Conservation (phyloP, 2,888 invertebrate species). For the Drosophila recens region DNA sequence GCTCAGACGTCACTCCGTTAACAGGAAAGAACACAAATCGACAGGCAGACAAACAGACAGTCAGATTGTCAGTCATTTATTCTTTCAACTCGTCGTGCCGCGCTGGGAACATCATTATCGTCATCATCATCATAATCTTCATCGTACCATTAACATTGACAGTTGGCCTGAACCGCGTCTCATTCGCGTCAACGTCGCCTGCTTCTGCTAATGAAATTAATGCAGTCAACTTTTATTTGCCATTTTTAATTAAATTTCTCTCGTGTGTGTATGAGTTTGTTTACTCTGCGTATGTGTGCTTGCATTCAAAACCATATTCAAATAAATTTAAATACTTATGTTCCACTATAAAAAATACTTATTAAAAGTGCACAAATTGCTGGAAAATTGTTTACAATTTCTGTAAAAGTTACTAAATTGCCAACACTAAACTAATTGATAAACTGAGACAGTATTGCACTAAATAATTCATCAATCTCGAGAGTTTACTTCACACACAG, state of each 20-base stretch:
- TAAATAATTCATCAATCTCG: slow-evolving; percentile 1
- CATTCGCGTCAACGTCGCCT: slow-evolving; percentile 37
- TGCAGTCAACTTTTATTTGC: slow-evolving; percentile 77
- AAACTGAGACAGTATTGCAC: background rate
- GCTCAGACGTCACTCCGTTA: slow-evolving; percentile 64
- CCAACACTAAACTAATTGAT: slow-evolving; percentile 1
- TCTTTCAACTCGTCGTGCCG: slow-evolving; percentile 19
- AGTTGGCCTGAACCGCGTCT: slow-evolving; percentile 20
- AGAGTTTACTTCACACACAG: slow-evolving; percentile 5
- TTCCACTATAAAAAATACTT: slow-evolving; percentile 1
- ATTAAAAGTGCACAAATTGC: slow-evolving; percentile 2
- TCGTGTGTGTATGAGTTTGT: slow-evolving; percentile 18
- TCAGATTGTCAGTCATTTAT: slow-evolving; percentile 15
- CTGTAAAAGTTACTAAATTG: background rate
- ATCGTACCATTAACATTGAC: slow-evolving; percentile 36
- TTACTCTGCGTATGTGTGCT: slow-evolving; percentile 14
- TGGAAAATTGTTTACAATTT: background rate
- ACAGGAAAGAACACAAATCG: slow-evolving; percentile 38
- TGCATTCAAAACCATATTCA: slow-evolving; percentile 2
- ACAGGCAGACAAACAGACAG: slow-evolving; percentile 20
- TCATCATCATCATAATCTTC: slow-evolving; percentile 35
- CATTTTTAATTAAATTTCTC: slow-evolving; percentile 76
- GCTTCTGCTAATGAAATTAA: slow-evolving; percentile 71
- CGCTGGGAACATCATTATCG: slow-evolving; percentile 26
- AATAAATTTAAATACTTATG: slow-evolving; percentile 15